phyloP scores from a whole-genome alignment of 2,888 invertebrate genomes.

The Ernsta delagoae region DNA sequence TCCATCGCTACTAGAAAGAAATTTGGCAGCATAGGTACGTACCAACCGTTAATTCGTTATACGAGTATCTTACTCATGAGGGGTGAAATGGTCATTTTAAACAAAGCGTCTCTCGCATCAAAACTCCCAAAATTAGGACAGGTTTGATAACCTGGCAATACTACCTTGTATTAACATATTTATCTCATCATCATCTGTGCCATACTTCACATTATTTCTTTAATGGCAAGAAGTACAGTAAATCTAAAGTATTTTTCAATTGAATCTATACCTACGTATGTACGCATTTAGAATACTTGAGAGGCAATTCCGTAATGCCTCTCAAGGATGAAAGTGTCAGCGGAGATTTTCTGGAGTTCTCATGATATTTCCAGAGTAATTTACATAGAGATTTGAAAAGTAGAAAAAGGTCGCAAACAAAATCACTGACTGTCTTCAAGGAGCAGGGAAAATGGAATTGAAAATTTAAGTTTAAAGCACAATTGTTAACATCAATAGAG shows the following conservation, averaged over 20 bases:
- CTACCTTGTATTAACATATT: no score
- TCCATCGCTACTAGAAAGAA: background rate
- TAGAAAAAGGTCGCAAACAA: constrained; percentile 23
- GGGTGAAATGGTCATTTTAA: no score
- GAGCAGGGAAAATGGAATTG: constrained; percentile 16
- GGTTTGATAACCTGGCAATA: no score
- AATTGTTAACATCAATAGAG: background rate
- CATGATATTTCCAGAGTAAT: constrained; percentile 17
- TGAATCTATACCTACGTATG: no score
- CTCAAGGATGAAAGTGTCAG: constrained; percentile 15
- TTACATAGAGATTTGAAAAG: constrained; percentile 22
- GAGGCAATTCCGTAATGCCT: constrained; percentile 24
- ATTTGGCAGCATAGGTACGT: background rate
- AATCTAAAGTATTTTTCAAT: no score
- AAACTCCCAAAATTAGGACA: no score
- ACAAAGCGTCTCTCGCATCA: no score
- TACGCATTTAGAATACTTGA: background rate
- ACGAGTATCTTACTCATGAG: no score
- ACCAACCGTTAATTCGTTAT: no score
- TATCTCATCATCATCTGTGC: no score
- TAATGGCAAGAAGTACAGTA: no score
- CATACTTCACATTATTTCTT: no score
- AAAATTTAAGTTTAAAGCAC: constrained; percentile 28
- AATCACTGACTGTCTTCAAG: background rate
- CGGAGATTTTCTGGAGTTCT: constrained; percentile 15